These are phyloP conservation scores for Nyctibius grandis DNA, from an alignment of 2,797 vertebrate species.

Conservation along the genomic window DNA sequence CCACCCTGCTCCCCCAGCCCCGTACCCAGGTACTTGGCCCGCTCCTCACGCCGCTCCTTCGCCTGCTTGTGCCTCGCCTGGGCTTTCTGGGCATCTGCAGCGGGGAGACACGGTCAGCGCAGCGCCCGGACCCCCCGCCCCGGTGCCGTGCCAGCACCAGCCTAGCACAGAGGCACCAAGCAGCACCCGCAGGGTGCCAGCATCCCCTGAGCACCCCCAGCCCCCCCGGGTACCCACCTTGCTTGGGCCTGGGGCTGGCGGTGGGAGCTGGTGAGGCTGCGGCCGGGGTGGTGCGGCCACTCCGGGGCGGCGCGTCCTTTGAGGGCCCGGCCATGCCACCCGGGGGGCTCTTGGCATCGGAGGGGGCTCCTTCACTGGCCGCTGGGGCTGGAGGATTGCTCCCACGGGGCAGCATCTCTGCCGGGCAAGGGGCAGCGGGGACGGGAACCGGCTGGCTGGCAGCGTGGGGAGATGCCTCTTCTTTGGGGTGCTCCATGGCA, in stretches of 20 bases:
- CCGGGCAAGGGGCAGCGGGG: not conserved
- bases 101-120: not conserved
- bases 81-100: conserved; percentile 84
- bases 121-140: rapidly evolving
- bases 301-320: not conserved
- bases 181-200: rapidly evolving
- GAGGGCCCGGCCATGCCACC: not conserved
- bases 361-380: not conserved
- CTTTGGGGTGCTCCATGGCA: not conserved
- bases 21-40: conserved; percentile 94
- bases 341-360: conserved; percentile 10
- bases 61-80: conserved; percentile 92
- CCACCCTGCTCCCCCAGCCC: not conserved
- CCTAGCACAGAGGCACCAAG: rapidly evolving
- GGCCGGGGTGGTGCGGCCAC: not conserved
- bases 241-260: conserved; percentile 54
- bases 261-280: not conserved
- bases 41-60: conserved; percentile 90
- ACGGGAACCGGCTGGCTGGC: not conserved
- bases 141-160: not conserved
- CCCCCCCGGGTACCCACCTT: conserved; percentile 47
- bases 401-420: not conserved
- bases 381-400: not conserved
- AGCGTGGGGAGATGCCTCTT: not conserved
- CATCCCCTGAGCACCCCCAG: rapidly evolving